Base-by-base conservation (phyloP, 1,140 invertebrate genomes). In the Hycleus phaleratus region DNA sequence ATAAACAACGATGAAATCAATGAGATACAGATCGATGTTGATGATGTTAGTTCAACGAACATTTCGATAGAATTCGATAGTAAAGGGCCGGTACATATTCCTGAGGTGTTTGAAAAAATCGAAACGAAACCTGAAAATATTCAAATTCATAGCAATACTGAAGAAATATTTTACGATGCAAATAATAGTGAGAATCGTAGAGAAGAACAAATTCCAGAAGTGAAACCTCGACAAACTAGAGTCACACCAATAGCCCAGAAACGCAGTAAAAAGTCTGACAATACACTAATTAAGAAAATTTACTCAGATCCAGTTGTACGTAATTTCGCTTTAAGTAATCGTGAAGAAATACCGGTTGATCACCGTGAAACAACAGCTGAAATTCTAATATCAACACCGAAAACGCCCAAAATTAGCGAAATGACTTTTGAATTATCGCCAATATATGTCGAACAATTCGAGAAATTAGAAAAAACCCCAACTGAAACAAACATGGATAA, bases 261-360 rank as follows among this genome's bases (percentile, higher is more conserved):
- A 52, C 9, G 11, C 53, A 48, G 7, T 38, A 63, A 59, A 11
- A 65, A 62, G 32, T 63, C 56, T 18, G 67, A 68, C 43, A 68
- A 68, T 32, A 68, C 67, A 4, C 50, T 65, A 18, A 68, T 68
- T 38, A 64, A 59, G 3, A 65, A 62, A 43, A 68, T 68, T 39
- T 68, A 68, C 43, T 59, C 58, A 12, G 58, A 68, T 47, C 65
- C 64, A 6, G 58, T 56, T 39, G 67, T 68, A 8, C 56, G 65
- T 24, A 62, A 51, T 12, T 66, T 65, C 43, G 62, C 60, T 12
- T 40, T 66, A n/a, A 44, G 38, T 7, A 68, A 62, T 38, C 57
- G 67, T 12, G 59, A 65, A n/a, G 47, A 63, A 10, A 26, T 56
- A 26, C 58, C 51, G 1, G 12, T 38, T 38, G 45, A 39, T 26